These are phyloP conservation scores for Papilio polyxenes DNA, from an alignment of 1,140 invertebrate species.

Conservation along the genomic window DNA sequence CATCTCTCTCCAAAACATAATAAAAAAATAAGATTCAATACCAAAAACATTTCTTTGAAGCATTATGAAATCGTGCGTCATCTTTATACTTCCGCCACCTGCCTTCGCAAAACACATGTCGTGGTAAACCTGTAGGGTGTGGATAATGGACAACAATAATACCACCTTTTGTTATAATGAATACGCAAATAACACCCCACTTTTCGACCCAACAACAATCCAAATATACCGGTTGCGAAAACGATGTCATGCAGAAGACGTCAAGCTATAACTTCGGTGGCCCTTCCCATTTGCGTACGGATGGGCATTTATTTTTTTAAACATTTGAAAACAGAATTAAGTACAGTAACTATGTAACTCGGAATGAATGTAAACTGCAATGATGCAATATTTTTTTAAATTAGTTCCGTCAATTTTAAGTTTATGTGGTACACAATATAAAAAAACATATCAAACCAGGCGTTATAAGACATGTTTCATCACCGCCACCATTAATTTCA, in stretches of 20 bases:
- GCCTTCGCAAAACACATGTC: slow-evolving; percentile 23
- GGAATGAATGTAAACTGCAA: no score
- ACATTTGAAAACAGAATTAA: background rate
- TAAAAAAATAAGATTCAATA: background rate
- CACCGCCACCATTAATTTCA: background rate
- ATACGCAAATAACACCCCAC: slow-evolving; percentile 26
- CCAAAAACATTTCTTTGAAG: background rate
- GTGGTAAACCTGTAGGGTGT: slow-evolving; percentile 24
- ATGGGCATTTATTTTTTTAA: background rate
- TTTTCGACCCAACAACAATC: background rate
- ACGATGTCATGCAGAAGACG: no score
- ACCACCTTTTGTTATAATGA: background rate
- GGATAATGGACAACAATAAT: slow-evolving; percentile 31
- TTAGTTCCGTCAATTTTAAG: background rate
- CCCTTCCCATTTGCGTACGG: no score
- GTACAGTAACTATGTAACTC: no score
- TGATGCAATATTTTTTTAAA: background rate
- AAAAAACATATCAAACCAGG: background rate
- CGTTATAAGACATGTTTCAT: background rate
- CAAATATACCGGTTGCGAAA: background rate
- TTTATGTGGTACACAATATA: background rate
- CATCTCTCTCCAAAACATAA: background rate
- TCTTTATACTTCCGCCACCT: slow-evolving; percentile 1
- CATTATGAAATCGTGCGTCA: background rate
- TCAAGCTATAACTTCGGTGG: background rate